Conservation (phyloP, 2,113 vertebrate species). For the Penelope pileata region DNA sequence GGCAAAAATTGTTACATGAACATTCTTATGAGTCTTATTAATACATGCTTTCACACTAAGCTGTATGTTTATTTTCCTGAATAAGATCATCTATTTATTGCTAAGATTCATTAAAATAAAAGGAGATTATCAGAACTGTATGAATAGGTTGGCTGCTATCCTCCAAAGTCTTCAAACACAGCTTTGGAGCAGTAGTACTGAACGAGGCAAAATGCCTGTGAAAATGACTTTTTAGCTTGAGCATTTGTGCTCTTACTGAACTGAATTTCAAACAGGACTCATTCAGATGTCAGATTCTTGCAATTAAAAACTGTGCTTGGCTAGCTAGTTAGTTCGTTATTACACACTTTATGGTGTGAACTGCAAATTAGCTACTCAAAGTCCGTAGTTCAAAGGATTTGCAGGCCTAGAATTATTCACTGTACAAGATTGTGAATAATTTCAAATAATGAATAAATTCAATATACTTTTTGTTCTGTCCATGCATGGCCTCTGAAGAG, state of each 20-base stretch:
- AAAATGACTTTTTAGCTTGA: constrained; percentile 49
- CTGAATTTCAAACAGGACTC: constrained; percentile 46
- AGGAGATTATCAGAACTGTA: not conserved
- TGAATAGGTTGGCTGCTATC: not conserved
- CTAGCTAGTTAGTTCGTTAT: constrained; percentile 43
- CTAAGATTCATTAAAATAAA: not conserved
- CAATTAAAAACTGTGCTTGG: constrained; percentile 60
- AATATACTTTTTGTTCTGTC: constrained; percentile 71
- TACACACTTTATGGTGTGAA: constrained; percentile 44
- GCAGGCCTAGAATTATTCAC: constrained; percentile 68
- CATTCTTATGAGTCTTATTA: not conserved
- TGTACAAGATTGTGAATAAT: constrained; percentile 72
- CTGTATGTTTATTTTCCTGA: not conserved
- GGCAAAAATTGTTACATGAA: not conserved
- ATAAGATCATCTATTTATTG: not conserved
- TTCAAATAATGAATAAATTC: constrained; percentile 73
- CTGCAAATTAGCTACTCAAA: constrained; percentile 67
- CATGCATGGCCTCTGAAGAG: constrained; percentile 43
- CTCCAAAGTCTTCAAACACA: not conserved
- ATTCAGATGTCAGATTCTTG: constrained; percentile 56
- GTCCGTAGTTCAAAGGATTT: constrained; percentile 59
- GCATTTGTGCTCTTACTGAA: constrained; percentile 15
- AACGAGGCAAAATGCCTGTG: constrained; percentile 14
- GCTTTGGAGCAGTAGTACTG: not conserved
- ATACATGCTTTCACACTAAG: not conserved